Conservation (phyloP, 2,113 vertebrate genomes). For the Pituophis catenifer region DNA sequence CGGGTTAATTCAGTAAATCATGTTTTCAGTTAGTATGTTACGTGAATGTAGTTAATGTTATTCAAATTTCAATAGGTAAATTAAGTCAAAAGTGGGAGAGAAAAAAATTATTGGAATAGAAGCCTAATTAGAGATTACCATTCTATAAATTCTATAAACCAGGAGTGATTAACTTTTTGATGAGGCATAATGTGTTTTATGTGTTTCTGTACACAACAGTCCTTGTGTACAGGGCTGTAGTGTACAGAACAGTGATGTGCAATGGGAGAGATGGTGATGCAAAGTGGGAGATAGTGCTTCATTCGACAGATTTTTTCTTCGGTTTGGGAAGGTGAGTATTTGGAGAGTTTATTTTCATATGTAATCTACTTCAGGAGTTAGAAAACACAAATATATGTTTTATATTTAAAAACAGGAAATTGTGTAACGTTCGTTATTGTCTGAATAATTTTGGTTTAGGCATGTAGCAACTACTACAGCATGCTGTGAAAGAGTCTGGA, state of each 20-base stretch:
- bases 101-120: not conserved
- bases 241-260: not conserved
- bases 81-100: not conserved
- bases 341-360: not conserved
- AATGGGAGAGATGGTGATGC: not conserved
- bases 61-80: not conserved
- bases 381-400: not conserved
- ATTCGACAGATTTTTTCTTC: not conserved
- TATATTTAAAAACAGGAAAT: not conserved
- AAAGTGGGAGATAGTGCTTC: not conserved
- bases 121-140: not conserved
- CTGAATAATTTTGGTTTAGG: not conserved
- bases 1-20: not conserved
- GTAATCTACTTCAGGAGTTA: not conserved
- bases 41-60: not conserved
- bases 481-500: not conserved
- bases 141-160: not conserved
- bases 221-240: not conserved
- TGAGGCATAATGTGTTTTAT: not conserved
- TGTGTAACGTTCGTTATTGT: not conserved
- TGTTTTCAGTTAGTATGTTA: not conserved
- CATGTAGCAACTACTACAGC: not conserved
- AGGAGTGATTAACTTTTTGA: not conserved
- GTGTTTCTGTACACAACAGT: too few relatives aligned
- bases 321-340: not conserved